Evolutionary conservation across 2,113 vertebrate genomes (phyloP), one percentile per base, ranked within the genome.

Genomic region (Marmota monax): DNA sequence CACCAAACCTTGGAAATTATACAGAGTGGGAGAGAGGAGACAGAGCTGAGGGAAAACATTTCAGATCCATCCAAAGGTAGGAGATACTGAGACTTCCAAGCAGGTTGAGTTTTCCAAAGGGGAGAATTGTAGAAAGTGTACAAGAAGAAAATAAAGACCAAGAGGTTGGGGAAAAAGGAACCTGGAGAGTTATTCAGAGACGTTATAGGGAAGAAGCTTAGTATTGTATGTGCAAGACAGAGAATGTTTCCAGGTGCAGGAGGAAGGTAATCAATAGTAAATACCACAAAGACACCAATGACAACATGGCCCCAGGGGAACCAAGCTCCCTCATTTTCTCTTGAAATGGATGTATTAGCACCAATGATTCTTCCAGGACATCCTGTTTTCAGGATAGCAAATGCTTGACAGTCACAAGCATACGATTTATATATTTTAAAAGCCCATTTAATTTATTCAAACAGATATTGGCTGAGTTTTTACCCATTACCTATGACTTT

Each of bases 371-470:
- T 92, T 85, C 51, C 72, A 96, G 58, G 88, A 84, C 56, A 65
- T 37, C 39, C 3, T 73, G 37, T 51, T 63, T 94, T 88, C 37
- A 51, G 18, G 37, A 63, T 18, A 39, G 10, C 61, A 82, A 92
- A 51, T 88, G 51, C 67, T 77, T 80, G 76, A 77, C 56, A 84
- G 87, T 65, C 94, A 86, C 4, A 73, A 91, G 83, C 63, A 65
- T 58, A 93, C 84, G 70, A 92, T 89, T 95, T 90, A 84, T 94
- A 37, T 86, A 76, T 96, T 70, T 87, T 39, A 95, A 73, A 65
- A 92, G 18, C 48, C 86, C 86, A 45, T 85, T 90, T 85, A 83
- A 95, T 72, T 89, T 95, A 89, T 84, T 93, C 67, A 97, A 80
- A 90, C 48, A 87, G 74, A 72, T 56, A 32, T 53, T 84, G 86